Base-by-base conservation (phyloP, 2,113 vertebrate genomes). In the Spizaetus ornatus region DNA sequence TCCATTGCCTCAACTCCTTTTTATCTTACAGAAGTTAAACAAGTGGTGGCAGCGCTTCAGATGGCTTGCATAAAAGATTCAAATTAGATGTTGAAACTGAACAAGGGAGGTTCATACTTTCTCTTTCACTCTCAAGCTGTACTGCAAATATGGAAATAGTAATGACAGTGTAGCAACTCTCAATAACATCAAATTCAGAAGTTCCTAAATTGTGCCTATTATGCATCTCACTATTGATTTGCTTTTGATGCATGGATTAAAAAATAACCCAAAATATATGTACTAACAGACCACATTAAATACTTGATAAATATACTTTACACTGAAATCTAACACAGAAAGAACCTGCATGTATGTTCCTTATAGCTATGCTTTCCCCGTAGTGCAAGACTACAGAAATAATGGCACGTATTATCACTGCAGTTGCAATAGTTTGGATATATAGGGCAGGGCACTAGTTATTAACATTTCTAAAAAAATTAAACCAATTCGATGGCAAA, bases 381-480 rank as follows among this genome's bases (percentile, higher is more conserved):
- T 36, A 93, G 42, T 42, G 61, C 95, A 58, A 90, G 63, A 42
- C 55, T 65, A 55, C 88, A 91, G 80, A 86, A 93, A 89, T 48
- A 42, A 85, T 3, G 52, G 63, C 47, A 91, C 11, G 29, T 84
- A 95, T 61, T 67, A 66, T 3, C 85, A 95, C 55, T 94, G 93
- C 85, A 90, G 63, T 59, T 97, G 94, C 32, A 94, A 83, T 73
- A 94, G 95, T 97, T 95, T 84, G 92, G 89, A 83, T 78, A 72
- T 32, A 62, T 82, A 97, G 90, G 87, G 98, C 96, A 98, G 95
- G 90, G 86, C 91, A 96, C 16, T 56, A 95, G 91, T 86, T 94
- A 98, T 97, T 95, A 97, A 84, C 82, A 67, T 74, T 96, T 88
- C 91, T 73, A 71, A 90, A 96, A 96, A 93, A 92, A 96, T 65